phyloP scores from a whole-genome alignment of 1,140 invertebrate genomes.

The Hyles vespertilio region DNA sequence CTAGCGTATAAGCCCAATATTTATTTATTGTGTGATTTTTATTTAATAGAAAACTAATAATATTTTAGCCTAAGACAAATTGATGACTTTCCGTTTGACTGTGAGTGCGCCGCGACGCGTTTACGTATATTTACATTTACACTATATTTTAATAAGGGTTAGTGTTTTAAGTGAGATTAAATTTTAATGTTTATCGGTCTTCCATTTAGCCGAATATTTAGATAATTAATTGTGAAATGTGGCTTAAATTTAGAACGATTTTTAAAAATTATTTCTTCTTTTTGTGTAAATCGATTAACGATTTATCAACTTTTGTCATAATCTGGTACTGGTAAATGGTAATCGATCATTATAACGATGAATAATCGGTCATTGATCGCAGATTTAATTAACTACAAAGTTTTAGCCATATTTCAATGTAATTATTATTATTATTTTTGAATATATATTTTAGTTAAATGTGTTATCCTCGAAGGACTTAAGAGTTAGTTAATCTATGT shows the following conservation, averaged over 20 bases:
- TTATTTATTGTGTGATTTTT: constrained; percentile 13
- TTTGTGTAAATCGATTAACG: not conserved
- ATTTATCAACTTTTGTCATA: no score
- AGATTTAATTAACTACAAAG: not conserved
- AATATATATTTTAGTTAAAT: constrained; percentile 9
- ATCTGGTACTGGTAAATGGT: not conserved
- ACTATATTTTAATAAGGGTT: constrained; percentile 42
- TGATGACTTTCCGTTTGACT: constrained; percentile 39
- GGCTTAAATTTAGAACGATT: constrained; percentile 4
- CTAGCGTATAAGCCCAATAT: no score
- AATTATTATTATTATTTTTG: not conserved
- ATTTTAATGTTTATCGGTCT: constrained; percentile 51
- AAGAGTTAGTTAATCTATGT: constrained; percentile 19
- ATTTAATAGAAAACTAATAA: constrained; percentile 27
- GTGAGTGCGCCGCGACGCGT: constrained; percentile 64
- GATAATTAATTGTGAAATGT: constrained; percentile 11
- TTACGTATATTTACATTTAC: constrained; percentile 61
- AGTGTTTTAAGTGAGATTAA: constrained; percentile 33
- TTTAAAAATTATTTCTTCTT: not conserved
- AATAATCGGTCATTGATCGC: not conserved
- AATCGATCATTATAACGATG: not conserved
- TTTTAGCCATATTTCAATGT: not conserved
- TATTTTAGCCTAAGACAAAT: constrained; percentile 36
- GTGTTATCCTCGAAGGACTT: constrained; percentile 40
- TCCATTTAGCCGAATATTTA: constrained; percentile 42